Evolutionary conservation across 2,888 invertebrate genomes (phyloP), one percentile per base, ranked within the genome.

Genomic region (Eupelmus urozonus): DNA sequence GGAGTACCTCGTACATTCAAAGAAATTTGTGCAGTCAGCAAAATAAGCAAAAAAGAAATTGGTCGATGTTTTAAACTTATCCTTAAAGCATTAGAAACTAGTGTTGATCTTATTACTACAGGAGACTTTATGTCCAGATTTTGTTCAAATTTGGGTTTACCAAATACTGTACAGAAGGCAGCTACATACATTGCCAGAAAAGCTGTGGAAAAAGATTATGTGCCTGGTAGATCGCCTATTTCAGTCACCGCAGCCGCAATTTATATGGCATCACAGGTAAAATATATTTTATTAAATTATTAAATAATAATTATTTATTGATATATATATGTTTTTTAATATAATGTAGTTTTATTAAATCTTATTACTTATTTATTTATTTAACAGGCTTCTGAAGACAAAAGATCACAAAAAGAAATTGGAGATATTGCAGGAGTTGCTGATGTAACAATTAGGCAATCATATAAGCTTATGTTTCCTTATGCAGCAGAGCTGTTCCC

Each of bases 41-140:
- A 97, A 92, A 97, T 99, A 76, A 98, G 98, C 86, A 99, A 99
- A 91, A 98, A 99, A 86, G 99, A 99, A 91, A 99, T 99, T 78
- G 99, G 99, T 0, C 92, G 98, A 82, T 99, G 99, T 89, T 99
- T 99, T 90, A 99, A 99, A 87, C 90, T 99, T 55, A 99, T 99
- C 79, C 91, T 99, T 51, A 98, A 98, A 89, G 98, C 97, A 0
- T 91, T 99, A 69, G 98, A 98, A 89, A 99, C 99, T 0, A 98
- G 96, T 42, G 98, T 99, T 7, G 98, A 98, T 88, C 93, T 98
- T 76, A 99, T 99, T 78, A 99, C 98, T 0, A 99, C 98, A 0
- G 98, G 97, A 0, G 99, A 99, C 89, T 99, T 99, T 89, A 99
- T 99, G 99, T 98, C 98, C 29, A 93, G 97, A 83, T 99, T 99